phyloP scores from a whole-genome alignment of 2,113 vertebrate species.

The Ariopsis seemanni region DNA sequence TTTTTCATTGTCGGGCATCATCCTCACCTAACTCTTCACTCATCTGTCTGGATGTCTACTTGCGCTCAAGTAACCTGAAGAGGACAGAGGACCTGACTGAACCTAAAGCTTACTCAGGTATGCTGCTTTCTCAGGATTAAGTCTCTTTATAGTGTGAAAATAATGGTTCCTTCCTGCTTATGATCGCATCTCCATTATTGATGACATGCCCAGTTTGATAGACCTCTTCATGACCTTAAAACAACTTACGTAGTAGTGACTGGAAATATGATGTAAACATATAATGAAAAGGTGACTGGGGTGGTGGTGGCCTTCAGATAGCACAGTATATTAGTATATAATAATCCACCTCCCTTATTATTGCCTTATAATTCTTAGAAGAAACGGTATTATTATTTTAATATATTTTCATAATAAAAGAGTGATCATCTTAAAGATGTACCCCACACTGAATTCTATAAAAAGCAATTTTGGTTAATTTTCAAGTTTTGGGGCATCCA shows the following conservation, averaged over 20 bases:
- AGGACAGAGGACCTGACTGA: not conserved
- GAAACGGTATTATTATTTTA: not conserved
- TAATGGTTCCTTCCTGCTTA: not conserved
- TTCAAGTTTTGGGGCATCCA: not conserved
- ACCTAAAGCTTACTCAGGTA: constrained; percentile 28
- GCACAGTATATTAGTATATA: not conserved
- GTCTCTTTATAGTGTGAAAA: constrained; percentile 47
- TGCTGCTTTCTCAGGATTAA: constrained; percentile 49
- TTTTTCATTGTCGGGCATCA: not conserved
- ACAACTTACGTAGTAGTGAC: not conserved
- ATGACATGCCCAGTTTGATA: not conserved
- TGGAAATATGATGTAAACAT: not conserved
- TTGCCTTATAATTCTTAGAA: not conserved
- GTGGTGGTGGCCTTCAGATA: not conserved
- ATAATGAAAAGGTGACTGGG: not conserved
- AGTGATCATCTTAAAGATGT: not conserved
- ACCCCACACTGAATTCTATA: not conserved
- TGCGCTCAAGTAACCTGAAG: constrained; percentile 7
- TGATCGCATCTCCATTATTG: not conserved
- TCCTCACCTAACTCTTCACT: constrained; percentile 13
- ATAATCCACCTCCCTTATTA: no score
- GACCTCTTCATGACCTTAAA: not conserved
- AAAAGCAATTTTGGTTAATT: not conserved
- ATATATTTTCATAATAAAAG: not conserved
- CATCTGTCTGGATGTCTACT: constrained; percentile 34